Base-by-base conservation (phyloP, 92 coral and sea anemone genomes). In the Blastomussa wellsi region DNA sequence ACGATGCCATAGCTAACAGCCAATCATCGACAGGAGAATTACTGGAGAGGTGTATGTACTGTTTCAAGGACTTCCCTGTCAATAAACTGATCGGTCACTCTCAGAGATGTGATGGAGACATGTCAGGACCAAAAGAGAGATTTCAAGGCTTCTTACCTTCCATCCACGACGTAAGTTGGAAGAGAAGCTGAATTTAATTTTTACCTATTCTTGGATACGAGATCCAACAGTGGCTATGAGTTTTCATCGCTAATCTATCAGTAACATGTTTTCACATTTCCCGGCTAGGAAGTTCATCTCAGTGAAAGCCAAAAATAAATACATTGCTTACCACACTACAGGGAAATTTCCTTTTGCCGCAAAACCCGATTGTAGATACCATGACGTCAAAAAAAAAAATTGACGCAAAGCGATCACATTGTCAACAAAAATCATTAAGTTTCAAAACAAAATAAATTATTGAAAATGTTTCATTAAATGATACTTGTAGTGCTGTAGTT, bases 101-200 rank as follows among this genome's bases (percentile, higher is more conserved):
- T 36, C 91, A 89, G 91, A 84, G 32, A n/a, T 89, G 91, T 33
- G 91, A 89, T 79, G 91, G 89, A 20, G 89, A 89, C 66, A 89
- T 89, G 81, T 84, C 89, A 69, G 91, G 91, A 29, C 91, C 91
- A 20, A 66, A 89, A 53, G 91, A 89, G 51, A 83, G 91, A 64
- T 89, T 89, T 59, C 66, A 77, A 41, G 89, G 86, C 13, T 89
- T 89, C 71, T 32, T 89, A 17, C 91, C 91, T 17, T 89, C 91
- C 28, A 86, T 84, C 1, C 91, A 89, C 59, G 91, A 89, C 38
- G 91, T 89, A 84, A 84, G 92, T 70, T 14, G 13, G n/a, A 3
- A 5, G 20, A n/a, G 22, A 20, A 22, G 22, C 1, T 20, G 28
- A 57, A 57, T 57, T 22, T 20, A 22, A 57, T 8, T 57, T 10